phyloP scores from a whole-genome alignment of 2,113 vertebrate species.

The Cebus imitator region DNA sequence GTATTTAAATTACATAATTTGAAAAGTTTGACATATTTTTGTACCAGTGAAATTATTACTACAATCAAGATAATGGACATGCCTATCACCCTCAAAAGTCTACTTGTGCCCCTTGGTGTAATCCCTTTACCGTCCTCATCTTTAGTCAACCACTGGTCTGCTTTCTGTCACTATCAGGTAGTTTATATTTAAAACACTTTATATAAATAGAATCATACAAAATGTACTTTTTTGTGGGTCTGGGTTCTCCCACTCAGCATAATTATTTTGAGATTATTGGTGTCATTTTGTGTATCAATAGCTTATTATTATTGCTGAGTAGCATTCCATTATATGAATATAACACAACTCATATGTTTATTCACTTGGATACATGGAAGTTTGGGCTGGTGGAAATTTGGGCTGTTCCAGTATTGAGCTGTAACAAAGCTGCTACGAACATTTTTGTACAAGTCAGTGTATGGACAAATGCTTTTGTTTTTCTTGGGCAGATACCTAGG shows the following conservation, averaged over 20 bases:
- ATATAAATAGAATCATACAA: background rate
- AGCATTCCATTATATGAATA: background rate
- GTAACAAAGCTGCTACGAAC: background rate
- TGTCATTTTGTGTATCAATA: background rate
- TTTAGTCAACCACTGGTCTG: background rate
- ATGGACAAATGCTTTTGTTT: background rate
- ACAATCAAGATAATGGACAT: background rate
- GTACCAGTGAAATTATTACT: background rate
- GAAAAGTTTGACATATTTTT: background rate
- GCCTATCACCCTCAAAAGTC: background rate
- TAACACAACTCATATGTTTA: background rate
- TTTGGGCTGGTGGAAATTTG: background rate
- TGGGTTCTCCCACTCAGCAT: background rate
- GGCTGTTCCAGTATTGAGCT: background rate
- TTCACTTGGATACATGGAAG: background rate
- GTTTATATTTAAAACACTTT: constrained; percentile 21
- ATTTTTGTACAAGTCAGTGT: background rate
- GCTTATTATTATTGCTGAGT: constrained; percentile 13
- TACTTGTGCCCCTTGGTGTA: background rate
- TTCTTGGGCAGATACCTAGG: background rate
- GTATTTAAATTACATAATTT: background rate
- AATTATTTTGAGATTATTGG: background rate
- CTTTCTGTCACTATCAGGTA: background rate
- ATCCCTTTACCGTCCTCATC: background rate
- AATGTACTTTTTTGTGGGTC: background rate